A percentile compares a stretch with the other conserved stretches of the same genome.
These are phyloP conservation scores for Malacosoma neustria DNA, from an alignment of 2,888 invertebrate genomes.

Conservation along the genomic window DNA sequence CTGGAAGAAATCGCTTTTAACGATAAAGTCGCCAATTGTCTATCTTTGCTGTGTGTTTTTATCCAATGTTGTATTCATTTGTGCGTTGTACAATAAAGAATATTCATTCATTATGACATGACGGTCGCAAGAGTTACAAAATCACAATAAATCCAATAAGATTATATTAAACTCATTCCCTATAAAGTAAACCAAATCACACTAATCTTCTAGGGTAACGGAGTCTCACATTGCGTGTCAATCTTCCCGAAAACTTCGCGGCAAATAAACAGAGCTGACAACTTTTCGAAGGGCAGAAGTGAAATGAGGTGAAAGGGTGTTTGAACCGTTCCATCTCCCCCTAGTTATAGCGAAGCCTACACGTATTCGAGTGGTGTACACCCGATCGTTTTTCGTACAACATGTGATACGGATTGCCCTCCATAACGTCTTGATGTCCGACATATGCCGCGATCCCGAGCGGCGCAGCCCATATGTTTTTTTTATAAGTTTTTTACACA, in stretches of 20 bases:
- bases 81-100: too few relatives aligned
- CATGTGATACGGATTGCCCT: slow-evolving; percentile 56
- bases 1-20: too few relatives aligned
- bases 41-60: too few relatives aligned
- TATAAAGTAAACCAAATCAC: neutral
- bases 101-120: too few relatives aligned
- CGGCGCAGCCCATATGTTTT: slow-evolving; percentile 42
- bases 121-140: too few relatives aligned
- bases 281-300: neutral
- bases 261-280: neutral
- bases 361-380: slow-evolving; percentile 4
- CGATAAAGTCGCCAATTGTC: too few relatives aligned
- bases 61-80: too few relatives aligned
- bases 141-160: too few relatives aligned
- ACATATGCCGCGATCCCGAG: slow-evolving; percentile 50
- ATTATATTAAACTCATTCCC: too few relatives aligned
- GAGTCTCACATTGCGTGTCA: neutral
- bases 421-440: slow-evolving; percentile 63
- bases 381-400: slow-evolving; percentile 46
- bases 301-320: slow-evolving; percentile 1
- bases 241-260: neutral
- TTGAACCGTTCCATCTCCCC: slow-evolving; percentile 4
- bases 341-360: slow-evolving; percentile 6
- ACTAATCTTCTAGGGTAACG: neutral
- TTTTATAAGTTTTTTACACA: slow-evolving; percentile 47